phyloP scores from a whole-genome alignment of 2,113 vertebrate species.

The Oryzias melastigma region DNA sequence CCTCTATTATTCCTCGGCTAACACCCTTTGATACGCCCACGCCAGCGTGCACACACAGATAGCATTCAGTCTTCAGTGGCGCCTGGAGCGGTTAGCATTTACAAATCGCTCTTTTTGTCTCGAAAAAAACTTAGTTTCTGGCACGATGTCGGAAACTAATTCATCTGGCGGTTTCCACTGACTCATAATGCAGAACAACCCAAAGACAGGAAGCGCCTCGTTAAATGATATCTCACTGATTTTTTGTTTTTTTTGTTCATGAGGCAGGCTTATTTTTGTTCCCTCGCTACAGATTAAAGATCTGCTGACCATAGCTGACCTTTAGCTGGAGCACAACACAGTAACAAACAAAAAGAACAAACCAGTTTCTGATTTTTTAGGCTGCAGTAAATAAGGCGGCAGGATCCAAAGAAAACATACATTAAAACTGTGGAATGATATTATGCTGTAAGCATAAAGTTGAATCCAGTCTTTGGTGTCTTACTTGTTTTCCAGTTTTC shows the following conservation, averaged over 20 bases:
- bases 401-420: no score
- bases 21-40: conserved; percentile 60
- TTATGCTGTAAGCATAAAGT: no score
- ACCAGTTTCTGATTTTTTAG: no score
- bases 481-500: no score
- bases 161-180: conserved; percentile 26
- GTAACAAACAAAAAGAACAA: no score
- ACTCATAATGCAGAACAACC: conserved; percentile 2
- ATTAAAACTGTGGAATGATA: no score
- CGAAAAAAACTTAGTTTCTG: conserved; percentile 45
- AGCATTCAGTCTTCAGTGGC: conserved; percentile 25
- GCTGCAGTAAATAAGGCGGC: no score
- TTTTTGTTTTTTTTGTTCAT: background rate
- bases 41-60: conserved; percentile 20
- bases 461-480: no score
- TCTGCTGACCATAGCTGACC: conserved; percentile 3
- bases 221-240: conserved; percentile 10
- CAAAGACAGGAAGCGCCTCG: background rate
- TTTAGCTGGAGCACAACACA: background rate
- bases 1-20: conserved; percentile 46
- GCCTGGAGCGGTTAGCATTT: conserved; percentile 47
- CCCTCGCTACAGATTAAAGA: background rate
- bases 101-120: conserved; percentile 46
- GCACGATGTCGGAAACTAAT: conserved; percentile 31
- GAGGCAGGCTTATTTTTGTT: background rate